Evolutionary conservation across 2,888 invertebrate genomes (phyloP).

Genomic region (Hyppa rectilinea): DNA sequence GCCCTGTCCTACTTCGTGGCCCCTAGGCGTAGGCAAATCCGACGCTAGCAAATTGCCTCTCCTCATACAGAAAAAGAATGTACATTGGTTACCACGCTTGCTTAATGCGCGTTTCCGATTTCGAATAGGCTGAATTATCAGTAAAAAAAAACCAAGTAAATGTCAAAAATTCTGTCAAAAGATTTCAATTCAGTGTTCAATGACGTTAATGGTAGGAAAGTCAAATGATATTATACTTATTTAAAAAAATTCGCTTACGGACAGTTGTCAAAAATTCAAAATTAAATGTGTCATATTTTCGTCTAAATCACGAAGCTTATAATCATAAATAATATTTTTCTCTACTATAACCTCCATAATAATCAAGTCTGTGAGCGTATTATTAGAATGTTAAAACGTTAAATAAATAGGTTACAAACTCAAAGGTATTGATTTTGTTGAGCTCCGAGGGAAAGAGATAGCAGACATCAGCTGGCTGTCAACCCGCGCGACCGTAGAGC

Average conservation of each 20-base stretch:
- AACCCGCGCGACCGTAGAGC: slow-evolving; percentile 17
- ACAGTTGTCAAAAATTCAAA: too few species aligned
- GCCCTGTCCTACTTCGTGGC: too few species aligned
- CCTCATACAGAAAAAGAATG: neutral
- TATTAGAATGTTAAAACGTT: slow-evolving; percentile 20
- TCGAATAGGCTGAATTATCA: neutral
- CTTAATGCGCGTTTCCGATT: neutral
- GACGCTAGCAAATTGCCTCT: too few species aligned
- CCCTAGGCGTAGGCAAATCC: too few species aligned
- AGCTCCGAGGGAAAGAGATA: slow-evolving; percentile 41
- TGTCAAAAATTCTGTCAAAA: neutral
- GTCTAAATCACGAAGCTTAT: neutral
- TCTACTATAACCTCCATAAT: neutral
- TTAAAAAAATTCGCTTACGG: too few species aligned
- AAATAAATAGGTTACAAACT: slow-evolving; percentile 54
- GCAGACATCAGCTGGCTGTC: slow-evolving; percentile 56
- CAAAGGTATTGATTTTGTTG: slow-evolving; percentile 53
- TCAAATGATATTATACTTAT: neutral
- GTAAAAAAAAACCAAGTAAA: neutral
- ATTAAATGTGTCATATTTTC: neutral
- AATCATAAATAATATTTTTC: neutral
- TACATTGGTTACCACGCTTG: neutral
- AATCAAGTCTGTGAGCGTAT: neutral
- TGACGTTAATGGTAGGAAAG: neutral
- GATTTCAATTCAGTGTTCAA: neutral